Conservation (phyloP, 1,140 invertebrate genomes). For the Vollenhovia emeryi region DNA sequence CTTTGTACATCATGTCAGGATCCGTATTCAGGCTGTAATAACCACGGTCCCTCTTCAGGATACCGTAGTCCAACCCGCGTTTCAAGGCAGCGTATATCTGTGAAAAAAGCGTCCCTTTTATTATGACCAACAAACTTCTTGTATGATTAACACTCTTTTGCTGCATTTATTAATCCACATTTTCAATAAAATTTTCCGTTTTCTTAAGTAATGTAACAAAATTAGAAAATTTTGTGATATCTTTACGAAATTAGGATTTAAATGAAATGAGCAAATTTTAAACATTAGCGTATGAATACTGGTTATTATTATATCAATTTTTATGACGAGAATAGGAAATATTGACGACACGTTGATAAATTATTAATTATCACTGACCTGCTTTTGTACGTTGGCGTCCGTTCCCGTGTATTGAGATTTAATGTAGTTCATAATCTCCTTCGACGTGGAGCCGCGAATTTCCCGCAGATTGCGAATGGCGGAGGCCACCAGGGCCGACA, state of each 20-base stretch:
- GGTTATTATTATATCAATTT: not conserved
- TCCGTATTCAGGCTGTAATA: slow-evolving; percentile 78
- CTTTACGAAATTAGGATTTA: not conserved
- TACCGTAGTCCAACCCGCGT: slow-evolving; percentile 80
- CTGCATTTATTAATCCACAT: not conserved
- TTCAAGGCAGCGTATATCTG: slow-evolving; percentile 80
- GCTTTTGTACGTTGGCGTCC: slow-evolving; percentile 74
- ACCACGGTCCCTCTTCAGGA: slow-evolving; percentile 73
- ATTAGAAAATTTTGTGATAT: not conserved
- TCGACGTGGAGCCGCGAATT: slow-evolving; percentile 79
- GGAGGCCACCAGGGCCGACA: slow-evolving; percentile 77
- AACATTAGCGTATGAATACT: not conserved
- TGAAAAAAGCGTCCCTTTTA: slow-evolving; percentile 9
- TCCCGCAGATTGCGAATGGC: slow-evolving; percentile 80
- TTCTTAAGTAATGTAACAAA: not conserved
- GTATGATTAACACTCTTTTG: not conserved
- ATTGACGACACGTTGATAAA: not conserved
- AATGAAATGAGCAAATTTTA: not conserved
- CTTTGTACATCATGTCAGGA: slow-evolving; percentile 31
- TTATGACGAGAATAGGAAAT: not conserved
- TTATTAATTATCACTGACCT: slow-evolving; percentile 64
- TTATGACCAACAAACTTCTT: not conserved
- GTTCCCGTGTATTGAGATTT: slow-evolving; percentile 73
- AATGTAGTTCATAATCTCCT: slow-evolving; percentile 82
- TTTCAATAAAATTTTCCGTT: not conserved